These are phyloP conservation scores for Limnephilus marmoratus DNA, from an alignment of 2,888 invertebrate genomes.

Conservation along the genomic window DNA sequence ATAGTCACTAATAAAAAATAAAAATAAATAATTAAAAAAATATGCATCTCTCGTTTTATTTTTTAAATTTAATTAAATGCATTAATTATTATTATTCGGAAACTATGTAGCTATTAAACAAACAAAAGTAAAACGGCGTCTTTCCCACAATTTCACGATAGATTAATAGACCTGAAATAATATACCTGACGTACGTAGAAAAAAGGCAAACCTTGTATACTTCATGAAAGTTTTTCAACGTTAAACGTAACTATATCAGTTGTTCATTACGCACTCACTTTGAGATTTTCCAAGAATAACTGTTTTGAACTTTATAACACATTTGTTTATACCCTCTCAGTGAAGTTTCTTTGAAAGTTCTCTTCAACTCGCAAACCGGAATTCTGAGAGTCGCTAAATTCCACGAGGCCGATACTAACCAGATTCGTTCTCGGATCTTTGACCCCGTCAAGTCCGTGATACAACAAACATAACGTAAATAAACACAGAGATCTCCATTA, in stretches of 20 bases:
- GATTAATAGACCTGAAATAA: too few relatives aligned
- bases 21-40: too few relatives aligned
- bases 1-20: too few relatives aligned
- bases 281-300: background rate
- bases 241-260: too few relatives aligned
- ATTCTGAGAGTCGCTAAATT: constrained; percentile 25
- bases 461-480: constrained; percentile 16
- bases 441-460: background rate
- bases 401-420: background rate
- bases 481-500: constrained; percentile 31
- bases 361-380: constrained; percentile 7
- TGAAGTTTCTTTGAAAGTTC: constrained; percentile 12
- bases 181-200: too few relatives aligned
- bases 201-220: background rate
- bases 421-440: constrained; percentile 31
- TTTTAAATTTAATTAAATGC: too few relatives aligned
- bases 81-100: too few relatives aligned
- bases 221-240: background rate
- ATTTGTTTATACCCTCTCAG: background rate
- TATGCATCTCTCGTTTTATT: too few relatives aligned
- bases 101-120: too few relatives aligned
- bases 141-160: too few relatives aligned
- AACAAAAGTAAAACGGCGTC: too few relatives aligned
- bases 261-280: background rate
- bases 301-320: background rate